Base-by-base conservation (phyloP, 1,140 invertebrate species). In the Portunus trituberculatus region DNA sequence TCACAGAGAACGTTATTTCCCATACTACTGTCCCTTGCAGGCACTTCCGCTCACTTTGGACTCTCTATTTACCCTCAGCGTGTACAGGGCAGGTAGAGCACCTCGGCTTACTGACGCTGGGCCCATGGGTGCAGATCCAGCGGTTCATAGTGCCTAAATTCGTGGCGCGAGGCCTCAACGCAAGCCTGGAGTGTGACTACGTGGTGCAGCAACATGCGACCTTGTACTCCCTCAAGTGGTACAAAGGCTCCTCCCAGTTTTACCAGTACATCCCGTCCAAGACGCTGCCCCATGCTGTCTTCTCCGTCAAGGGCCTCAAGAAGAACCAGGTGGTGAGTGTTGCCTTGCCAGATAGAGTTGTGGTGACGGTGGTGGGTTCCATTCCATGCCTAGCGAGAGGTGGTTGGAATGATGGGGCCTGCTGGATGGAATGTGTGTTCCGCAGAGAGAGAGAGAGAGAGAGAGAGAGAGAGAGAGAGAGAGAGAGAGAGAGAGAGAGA, bases 151-250 rank as follows among this genome's bases (percentile, higher is more conserved):
- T 95, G 45, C 94, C 94, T 4, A 28, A 52, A 20, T 95, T 88
- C 59, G 91, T 95, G 8, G 90, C 91, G 16, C 84, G 92, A 12
- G 94, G 91, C 20, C 31, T 92, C 48, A 92, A 95, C 48, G 94
- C 88, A 2, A 92, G 39, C 14, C 82, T 95, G 29, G 91, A 92
- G 48, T 95, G 94, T 59, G 94, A 95, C 91, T 95, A 95, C 31
- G 82, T 45, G 82, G 94, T 95, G 46, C 90, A 93, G 32, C 45
- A 92, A 25, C 82, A 95, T n/a, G 90, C 94, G 16, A 45, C 14
- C 4, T 84, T 95, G 28, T 95, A 95, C 39, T 95, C 91, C 82
- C 94, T 95, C 91, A 95, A 95, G 48, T 95, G 94, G 94, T 95
- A 95, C 83, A 95, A 95, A 59, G 94, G 91, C 16, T 87, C 32